Evolutionary conservation across 1,140 invertebrate genomes (phyloP).

Genomic region (Dendrolimus kikuchii): DNA sequence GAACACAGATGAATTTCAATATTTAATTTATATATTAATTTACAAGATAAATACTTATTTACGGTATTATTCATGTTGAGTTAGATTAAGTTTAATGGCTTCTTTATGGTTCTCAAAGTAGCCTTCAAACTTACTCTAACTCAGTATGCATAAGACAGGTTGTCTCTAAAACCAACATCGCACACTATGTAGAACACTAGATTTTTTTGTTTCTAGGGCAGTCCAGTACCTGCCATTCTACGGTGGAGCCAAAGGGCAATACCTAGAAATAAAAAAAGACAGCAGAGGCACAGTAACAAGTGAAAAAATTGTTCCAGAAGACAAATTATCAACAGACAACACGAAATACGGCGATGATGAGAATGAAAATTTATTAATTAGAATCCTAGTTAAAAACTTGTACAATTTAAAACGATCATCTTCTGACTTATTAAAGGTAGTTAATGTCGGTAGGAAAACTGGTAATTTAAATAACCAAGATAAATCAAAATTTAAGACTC

Average conservation of each 20-base stretch:
- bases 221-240: conserved; percentile 74
- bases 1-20: too few relatives aligned
- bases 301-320: conserved; percentile 62
- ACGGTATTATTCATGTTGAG: too few relatives aligned
- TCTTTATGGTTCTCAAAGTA: too few relatives aligned
- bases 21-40: too few relatives aligned
- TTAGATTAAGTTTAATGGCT: too few relatives aligned
- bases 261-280: conserved; percentile 74
- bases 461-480: conserved; percentile 35
- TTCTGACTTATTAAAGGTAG: conserved; percentile 36
- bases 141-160: too few relatives aligned
- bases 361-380: conserved; percentile 38
- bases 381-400: conserved; percentile 46
- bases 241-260: conserved; percentile 78
- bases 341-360: conserved; percentile 37
- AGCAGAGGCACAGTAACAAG: conserved; percentile 67
- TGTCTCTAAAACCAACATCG: not conserved
- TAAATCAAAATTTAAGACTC: conserved; percentile 35
- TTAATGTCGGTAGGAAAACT: conserved; percentile 44
- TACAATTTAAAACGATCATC: conserved; percentile 36
- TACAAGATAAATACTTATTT: too few relatives aligned
- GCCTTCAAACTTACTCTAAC: too few relatives aligned
- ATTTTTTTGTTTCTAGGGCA: conserved; percentile 22
- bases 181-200: not conserved
- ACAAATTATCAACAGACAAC: conserved; percentile 52